phyloP scores from a whole-genome alignment of 2,888 invertebrate genomes.

The Cactoblastis cactorum region DNA sequence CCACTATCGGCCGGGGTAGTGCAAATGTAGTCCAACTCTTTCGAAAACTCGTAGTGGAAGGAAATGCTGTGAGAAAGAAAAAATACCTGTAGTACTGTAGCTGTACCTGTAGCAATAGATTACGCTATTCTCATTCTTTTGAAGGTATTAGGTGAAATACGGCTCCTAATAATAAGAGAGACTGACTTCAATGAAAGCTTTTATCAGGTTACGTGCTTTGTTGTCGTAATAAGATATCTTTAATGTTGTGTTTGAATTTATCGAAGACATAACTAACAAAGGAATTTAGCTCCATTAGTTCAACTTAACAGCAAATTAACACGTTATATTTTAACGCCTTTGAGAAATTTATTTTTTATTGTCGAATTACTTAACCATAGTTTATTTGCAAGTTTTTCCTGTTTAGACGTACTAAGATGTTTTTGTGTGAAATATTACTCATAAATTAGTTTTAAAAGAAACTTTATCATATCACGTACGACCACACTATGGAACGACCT shows the following conservation, averaged over 20 bases:
- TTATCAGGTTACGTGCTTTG: not conserved
- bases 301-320: conserved; percentile 6
- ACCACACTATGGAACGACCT: too few species aligned
- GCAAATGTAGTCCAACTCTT: conserved; percentile 98
- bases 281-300: not conserved
- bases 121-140: too few species aligned
- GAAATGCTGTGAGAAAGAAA: conserved; percentile 77
- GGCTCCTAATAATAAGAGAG: not conserved
- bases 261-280: not conserved
- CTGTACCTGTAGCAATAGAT: too few species aligned
- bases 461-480: too few species aligned
- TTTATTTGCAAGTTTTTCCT: not conserved
- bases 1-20: conserved; percentile 95
- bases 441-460: too few species aligned
- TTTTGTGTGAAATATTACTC: not conserved
- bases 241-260: not conserved
- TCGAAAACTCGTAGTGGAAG: conserved; percentile 91
- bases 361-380: not conserved
- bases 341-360: not conserved
- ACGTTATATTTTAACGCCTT: not conserved
- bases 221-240: not conserved
- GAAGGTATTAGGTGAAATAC: not conserved
- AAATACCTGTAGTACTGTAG: conserved; percentile 10
- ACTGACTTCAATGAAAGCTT: not conserved
- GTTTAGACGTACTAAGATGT: not conserved